Evolutionary conservation across 2,888 invertebrate species (phyloP).

Genomic region (Xestia c-nigrum): DNA sequence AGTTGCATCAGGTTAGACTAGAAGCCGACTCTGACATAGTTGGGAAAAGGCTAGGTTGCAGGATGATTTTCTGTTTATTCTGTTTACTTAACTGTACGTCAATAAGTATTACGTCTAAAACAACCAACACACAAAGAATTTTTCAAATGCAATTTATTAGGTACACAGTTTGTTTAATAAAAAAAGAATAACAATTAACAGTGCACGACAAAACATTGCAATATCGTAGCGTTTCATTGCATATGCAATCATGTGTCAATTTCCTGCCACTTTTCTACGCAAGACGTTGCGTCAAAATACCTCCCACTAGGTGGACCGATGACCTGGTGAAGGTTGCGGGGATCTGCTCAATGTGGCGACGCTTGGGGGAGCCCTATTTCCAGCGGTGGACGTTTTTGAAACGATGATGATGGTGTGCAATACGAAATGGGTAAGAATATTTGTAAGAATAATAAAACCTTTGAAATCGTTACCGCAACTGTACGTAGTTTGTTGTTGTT

Average conservation of each 20-base stretch:
- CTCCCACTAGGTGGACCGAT: no score
- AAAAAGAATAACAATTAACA: background rate
- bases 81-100: no score
- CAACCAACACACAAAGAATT: background rate
- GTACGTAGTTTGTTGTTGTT: background rate
- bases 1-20: no score
- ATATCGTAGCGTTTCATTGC: slow-evolving; percentile 26
- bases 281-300: background rate
- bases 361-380: no score
- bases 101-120: background rate
- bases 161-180: background rate
- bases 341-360: no score
- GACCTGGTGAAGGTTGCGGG: no score
- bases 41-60: background rate
- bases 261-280: slow-evolving; percentile 35
- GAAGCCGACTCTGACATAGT: background rate
- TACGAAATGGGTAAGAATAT: background rate
- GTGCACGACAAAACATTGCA: slow-evolving; percentile 30
- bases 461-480: background rate
- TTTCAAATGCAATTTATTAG: background rate
- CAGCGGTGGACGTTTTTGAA: no score
- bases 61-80: background rate
- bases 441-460: slow-evolving; percentile 1
- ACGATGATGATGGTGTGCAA: background rate
- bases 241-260: slow-evolving; percentile 38